Evolutionary conservation across 2,888 invertebrate genomes (phyloP), one percentile per base, ranked within the genome.

Genomic region (Macaria notata): DNA sequence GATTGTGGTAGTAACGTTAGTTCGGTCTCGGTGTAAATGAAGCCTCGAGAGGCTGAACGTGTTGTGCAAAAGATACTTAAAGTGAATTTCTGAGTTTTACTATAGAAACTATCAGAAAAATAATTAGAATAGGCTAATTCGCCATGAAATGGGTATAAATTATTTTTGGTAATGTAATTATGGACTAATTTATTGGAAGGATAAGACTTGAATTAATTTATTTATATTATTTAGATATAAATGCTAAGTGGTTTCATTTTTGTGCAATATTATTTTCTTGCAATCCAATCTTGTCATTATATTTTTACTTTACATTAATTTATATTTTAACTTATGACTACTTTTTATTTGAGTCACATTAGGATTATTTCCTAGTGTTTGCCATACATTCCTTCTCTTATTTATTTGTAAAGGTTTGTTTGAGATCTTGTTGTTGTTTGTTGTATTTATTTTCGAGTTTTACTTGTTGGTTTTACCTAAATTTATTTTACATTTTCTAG

Each of bases 331-430:
- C 1, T 19, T 19, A 19, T 19, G 47, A 54, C 36, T 56, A 33
- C 9, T 56, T 49, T 53, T 54, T 50, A 52, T 46, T 41, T 9
- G 51, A 49, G 55, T 55, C 59, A 39, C 33, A 31, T 60, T 61
- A 62, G 62, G 63, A 56, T 62, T 43, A 8, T 54, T 45, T 42
- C 52, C 54, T 54, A 30, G 30, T 46, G 58, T 65, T 63, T 59
- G 65, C 62, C 67, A 73, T 73, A 81, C 81, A 82, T 83, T 83
- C 81, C 81, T 77, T 44, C 33, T 36, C 33, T 76, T 74, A 73
- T 72, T 75, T 46, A 61, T 56, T 61, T 54, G 49, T 46, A 70
- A 63, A 65, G 63, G 54, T 64, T 69, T 70, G 68, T 72, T 60
- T 67, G 61, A 53, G 54, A 19, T 54, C 51, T 49, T 52, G 36